A percentile compares a stretch with the other conserved stretches of the same genome.
Conservation (phyloP, 1,140 invertebrate genomes). For the Sitophilus oryzae region DNA sequence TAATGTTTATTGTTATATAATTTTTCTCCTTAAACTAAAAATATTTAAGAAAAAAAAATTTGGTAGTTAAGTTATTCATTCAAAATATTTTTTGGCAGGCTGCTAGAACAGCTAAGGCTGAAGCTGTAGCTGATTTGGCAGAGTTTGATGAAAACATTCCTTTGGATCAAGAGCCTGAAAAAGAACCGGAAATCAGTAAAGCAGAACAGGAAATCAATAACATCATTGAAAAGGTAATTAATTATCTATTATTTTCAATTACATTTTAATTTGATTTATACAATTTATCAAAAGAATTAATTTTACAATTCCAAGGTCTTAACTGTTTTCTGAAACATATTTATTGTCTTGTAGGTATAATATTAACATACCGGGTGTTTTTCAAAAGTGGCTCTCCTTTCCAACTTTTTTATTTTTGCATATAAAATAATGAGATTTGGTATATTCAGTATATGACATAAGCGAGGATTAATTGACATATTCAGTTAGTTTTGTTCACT, state of each 20-base stretch:
- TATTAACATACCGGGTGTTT: no score
- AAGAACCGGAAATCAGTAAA: conserved; percentile 62
- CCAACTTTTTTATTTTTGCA: no score
- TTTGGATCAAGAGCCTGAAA: conserved; percentile 63
- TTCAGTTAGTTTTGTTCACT: no score
- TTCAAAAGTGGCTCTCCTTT: no score
- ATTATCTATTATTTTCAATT: background rate
- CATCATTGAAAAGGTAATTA: conserved; percentile 71
- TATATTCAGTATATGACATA: no score
- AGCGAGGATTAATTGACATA: no score
- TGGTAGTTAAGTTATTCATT: background rate
- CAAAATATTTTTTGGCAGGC: conserved; percentile 47
- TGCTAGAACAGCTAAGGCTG: conserved; percentile 82
- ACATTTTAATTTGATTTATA: background rate
- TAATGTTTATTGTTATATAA: background rate
- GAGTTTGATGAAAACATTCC: conserved; percentile 97
- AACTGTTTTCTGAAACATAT: no score
- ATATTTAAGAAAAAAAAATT: background rate
- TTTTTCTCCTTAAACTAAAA: background rate
- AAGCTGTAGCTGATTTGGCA: conserved; percentile 87
- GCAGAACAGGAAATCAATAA: conserved; percentile 78
- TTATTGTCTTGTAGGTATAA: no score
- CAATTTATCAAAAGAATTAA: no score
- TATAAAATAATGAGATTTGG: no score
- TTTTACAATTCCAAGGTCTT: no score